phyloP scores from a whole-genome alignment of 2,113 vertebrate species.

The Myotis davidii region DNA sequence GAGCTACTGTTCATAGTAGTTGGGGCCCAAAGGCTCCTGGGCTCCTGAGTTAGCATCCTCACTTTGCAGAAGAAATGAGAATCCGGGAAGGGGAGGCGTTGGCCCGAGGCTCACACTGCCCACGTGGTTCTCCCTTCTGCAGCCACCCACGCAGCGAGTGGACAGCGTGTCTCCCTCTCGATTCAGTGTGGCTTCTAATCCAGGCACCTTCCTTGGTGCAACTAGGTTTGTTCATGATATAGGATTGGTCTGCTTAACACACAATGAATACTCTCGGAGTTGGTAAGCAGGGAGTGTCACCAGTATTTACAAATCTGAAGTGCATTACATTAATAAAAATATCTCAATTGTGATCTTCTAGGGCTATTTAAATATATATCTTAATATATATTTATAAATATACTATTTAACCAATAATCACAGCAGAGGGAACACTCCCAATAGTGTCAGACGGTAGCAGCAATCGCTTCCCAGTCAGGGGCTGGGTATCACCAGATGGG shows the following conservation, averaged over 20 bases:
- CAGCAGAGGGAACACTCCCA: background rate
- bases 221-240: background rate
- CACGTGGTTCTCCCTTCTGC: background rate
- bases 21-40: background rate
- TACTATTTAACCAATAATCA: background rate
- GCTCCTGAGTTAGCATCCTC: background rate
- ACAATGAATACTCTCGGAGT: background rate
- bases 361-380: background rate
- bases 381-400: background rate
- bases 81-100: background rate
- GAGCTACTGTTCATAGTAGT: background rate
- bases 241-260: background rate
- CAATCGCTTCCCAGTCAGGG: background rate
- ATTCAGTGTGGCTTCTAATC: background rate
- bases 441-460: background rate
- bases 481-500: background rate
- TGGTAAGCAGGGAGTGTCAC: background rate
- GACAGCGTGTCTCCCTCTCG: accelerated
- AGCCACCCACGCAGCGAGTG: background rate
- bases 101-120: accelerated
- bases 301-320: background rate
- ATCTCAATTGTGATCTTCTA: background rate
- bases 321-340: background rate
- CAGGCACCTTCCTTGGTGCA: background rate
- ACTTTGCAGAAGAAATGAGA: background rate